Evolutionary conservation across 2,888 invertebrate species (phyloP).

Genomic region (Uropetala carovei): DNA sequence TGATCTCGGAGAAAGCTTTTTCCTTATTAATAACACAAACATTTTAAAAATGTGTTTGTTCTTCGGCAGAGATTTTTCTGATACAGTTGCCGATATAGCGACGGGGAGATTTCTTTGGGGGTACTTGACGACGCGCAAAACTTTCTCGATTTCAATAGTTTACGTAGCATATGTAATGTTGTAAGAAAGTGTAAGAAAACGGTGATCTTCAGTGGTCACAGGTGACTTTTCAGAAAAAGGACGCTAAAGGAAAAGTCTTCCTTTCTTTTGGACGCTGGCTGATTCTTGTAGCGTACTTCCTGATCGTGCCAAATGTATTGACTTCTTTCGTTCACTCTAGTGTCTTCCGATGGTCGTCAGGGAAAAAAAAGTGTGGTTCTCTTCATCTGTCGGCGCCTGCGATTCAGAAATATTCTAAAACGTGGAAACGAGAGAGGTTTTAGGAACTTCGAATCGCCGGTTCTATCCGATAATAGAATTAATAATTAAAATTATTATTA

Average conservation of each 20-base stretch:
- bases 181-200: not conserved
- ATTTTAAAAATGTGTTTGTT: not conserved
- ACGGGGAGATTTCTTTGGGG: not conserved
- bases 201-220: not conserved
- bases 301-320: constrained; percentile 61
- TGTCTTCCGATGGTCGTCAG: constrained; percentile 64
- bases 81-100: not conserved
- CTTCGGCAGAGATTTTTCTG: not conserved
- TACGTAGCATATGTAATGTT: not conserved
- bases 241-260: not conserved
- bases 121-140: not conserved
- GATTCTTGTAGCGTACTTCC: constrained; percentile 52
- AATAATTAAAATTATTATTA: constrained; percentile 35
- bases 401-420: constrained; percentile 48
- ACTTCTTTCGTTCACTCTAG: constrained; percentile 64
- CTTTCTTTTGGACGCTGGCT: constrained; percentile 5
- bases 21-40: not conserved
- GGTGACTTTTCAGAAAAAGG: constrained; percentile 9
- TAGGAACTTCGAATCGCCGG: constrained; percentile 48
- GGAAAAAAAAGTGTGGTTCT: constrained; percentile 51
- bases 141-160: not conserved
- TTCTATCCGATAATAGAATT: constrained; percentile 31
- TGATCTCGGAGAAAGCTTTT: not conserved
- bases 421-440: not conserved
- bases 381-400: constrained; percentile 55